These are phyloP conservation scores for Parazoanthus swiftii DNA, from an alignment of 92 coral and sea anemone species.

Conservation along the genomic window DNA sequence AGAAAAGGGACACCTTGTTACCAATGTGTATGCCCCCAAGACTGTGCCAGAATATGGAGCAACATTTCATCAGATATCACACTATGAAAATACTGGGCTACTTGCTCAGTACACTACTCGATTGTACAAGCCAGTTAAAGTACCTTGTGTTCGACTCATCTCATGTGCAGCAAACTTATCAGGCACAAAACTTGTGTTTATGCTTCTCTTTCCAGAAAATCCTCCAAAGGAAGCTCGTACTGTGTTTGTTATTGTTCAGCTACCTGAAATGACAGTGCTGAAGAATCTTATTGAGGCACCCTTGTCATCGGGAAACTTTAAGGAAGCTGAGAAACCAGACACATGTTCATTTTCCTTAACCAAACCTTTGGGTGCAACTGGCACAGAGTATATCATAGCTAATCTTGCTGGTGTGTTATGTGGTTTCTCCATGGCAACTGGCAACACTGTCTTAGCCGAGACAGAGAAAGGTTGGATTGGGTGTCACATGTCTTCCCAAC, in stretches of 20 bases:
- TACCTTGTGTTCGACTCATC: conserved; percentile 60
- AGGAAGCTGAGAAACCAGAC: conserved; percentile 34
- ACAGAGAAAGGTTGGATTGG: conserved; percentile 70
- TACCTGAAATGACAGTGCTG: conserved; percentile 53
- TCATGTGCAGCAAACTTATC: conserved; percentile 58
- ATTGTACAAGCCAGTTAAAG: conserved; percentile 57
- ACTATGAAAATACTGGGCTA: conserved; percentile 47
- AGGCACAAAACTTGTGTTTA: conserved; percentile 67
- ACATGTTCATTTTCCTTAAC: conserved; percentile 68
- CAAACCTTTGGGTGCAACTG: conserved; percentile 63
- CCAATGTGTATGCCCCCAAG: conserved; percentile 64
- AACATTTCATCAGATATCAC: conserved; percentile 63
- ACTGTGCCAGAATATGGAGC: conserved; percentile 79
- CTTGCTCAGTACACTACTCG: conserved; percentile 68
- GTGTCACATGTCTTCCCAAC: conserved; percentile 61
- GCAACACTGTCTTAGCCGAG: conserved; percentile 68
- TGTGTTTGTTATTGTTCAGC: conserved; percentile 56
- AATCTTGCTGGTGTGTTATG: conserved; percentile 58
- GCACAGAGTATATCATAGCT: conserved; percentile 67
- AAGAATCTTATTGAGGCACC: conserved; percentile 54
- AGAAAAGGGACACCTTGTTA: conserved; percentile 48
- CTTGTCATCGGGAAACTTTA: conserved; percentile 45
- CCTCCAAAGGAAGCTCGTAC: conserved; percentile 63
- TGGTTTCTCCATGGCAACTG: conserved; percentile 80
- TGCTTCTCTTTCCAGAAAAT: conserved; percentile 63